These are phyloP conservation scores for Lycaon pictus DNA, from an alignment of 2,113 vertebrate species.

Conservation along the genomic window DNA sequence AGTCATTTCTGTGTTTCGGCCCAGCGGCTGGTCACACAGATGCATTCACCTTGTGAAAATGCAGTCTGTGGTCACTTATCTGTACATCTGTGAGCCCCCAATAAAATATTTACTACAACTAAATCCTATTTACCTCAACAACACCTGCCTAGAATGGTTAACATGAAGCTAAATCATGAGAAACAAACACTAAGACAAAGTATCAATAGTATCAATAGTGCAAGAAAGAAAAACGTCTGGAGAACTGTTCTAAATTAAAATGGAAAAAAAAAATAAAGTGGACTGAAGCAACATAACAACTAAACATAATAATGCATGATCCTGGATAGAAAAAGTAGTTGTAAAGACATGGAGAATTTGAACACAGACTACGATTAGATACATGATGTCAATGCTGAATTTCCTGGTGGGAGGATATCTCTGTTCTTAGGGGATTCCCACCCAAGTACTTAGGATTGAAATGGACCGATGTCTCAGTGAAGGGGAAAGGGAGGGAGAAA, in stretches of 20 bases:
- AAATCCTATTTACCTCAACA: neutral
- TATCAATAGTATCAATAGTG: neutral
- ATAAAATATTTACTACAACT: neutral
- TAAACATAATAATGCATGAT: neutral
- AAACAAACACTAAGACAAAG: neutral
- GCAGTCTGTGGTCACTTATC: neutral
- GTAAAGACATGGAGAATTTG: neutral
- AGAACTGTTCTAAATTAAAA: neutral
- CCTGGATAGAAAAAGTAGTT: no score
- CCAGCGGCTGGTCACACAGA: neutral
- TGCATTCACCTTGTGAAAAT: neutral
- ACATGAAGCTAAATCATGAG: neutral
- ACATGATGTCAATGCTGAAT: neutral
- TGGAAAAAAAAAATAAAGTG: neutral
- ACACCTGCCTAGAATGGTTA: neutral
- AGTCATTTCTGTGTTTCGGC: neutral
- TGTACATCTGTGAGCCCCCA: neutral
- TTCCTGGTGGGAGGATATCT: neutral
- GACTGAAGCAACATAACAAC: accelerated
- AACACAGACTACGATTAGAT: neutral
- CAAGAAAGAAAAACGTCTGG: neutral
- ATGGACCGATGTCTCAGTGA: neutral
- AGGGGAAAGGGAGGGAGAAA: neutral
- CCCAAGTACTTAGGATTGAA: neutral
- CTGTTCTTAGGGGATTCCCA: neutral